Conservation (phyloP, 2,888 invertebrate genomes). For the Polydesmus complanatus region DNA sequence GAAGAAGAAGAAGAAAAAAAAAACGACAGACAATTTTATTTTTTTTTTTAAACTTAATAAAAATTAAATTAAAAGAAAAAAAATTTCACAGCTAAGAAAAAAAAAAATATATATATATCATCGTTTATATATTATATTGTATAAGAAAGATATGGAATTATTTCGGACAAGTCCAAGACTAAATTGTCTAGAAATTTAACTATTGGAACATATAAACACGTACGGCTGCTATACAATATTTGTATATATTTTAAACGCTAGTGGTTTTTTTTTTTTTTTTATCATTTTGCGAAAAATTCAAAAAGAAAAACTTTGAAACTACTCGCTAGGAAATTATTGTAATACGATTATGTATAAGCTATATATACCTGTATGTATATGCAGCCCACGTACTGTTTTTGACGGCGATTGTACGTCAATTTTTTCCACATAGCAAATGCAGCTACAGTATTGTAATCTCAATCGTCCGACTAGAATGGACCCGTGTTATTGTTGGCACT, state of each 20-base stretch:
- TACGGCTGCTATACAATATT: neutral
- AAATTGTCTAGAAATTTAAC: slow-evolving; percentile 1
- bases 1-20: too few relatives aligned
- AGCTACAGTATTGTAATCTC: neutral
- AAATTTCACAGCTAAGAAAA: too few relatives aligned
- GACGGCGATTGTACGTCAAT: neutral
- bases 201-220: neutral
- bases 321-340: neutral
- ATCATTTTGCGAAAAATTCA: neutral
- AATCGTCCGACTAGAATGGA: slow-evolving; percentile 15
- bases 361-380: too few relatives aligned
- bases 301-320: neutral
- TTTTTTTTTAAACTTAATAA: too few relatives aligned
- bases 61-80: too few relatives aligned
- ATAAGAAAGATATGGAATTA: neutral
- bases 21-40: too few relatives aligned
- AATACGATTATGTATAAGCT: too few relatives aligned
- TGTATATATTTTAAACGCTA: neutral
- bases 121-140: neutral
- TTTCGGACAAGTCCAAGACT: neutral
- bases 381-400: neutral
- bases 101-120: too few relatives aligned
- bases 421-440: neutral
- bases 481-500: slow-evolving; percentile 19
- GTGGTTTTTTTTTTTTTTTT: neutral